Evolutionary conservation across 1,140 invertebrate species (phyloP), one percentile per base, ranked within the genome.

Genomic region (Myzus persicae): DNA sequence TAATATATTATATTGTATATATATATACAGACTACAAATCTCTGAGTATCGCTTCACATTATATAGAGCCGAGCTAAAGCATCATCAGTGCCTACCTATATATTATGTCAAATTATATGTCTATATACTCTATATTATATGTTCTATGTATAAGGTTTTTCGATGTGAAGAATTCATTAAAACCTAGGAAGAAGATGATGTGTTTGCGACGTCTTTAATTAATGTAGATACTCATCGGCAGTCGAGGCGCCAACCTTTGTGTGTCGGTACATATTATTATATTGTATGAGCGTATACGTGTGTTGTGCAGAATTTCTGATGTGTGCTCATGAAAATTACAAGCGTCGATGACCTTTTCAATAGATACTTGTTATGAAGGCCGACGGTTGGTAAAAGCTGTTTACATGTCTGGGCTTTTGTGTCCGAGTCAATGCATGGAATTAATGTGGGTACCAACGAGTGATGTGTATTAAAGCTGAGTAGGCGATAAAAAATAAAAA

Each of bases 401-500:
- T 90, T 76, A 46, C 90, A 26, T 2, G 38, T 48, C 89, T 26
- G 26, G 11, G 38, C 38, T 67, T 67, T 67, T 90, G 89, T 90
- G 48, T 31, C 40, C 38, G 20, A 90, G 51, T 90, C 54, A 90
- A 44, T 20, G 54, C 22, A 24, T n/a, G 14, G 18, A 90, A 40
- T 59, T 90, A 59, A 90, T 59, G 24, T 36, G 38, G 9, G 46
- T 38, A 5, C 20, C 5, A 42, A 24, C 40, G 89, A 67, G 24
- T 91, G 40, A 91, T 44, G n/a, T 8, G 5, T 8, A 38, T 24
- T 59, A 90, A 91, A 76, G 40, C 14, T 46, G 59, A 44, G 40
- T 76, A 91, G 54, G 42, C 40, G 54, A 91, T 91, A 91, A 76
- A 91, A 76, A 36, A 76, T n/a, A 91, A 90, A 90, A n/a, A 24